Evolutionary conservation across 2,888 invertebrate genomes (phyloP).

Genomic region (Molorchus minor): DNA sequence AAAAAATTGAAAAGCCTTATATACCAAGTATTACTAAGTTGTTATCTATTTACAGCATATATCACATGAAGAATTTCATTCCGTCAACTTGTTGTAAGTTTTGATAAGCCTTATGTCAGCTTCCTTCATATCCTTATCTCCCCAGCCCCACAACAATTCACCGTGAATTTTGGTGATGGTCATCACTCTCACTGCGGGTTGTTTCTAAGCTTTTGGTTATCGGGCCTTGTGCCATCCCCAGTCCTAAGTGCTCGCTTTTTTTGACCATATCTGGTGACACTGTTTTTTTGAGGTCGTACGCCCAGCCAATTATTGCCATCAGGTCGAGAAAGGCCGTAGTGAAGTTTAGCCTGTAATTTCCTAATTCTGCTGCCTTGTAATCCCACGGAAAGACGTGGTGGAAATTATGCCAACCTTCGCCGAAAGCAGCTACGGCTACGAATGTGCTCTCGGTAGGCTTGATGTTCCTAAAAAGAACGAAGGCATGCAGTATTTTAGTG

Average conservation of each 20-base stretch:
- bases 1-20: no score
- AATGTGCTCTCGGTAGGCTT: slow-evolving; percentile 80
- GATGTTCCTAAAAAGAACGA: slow-evolving; percentile 68
- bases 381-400: slow-evolving; percentile 95
- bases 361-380: slow-evolving; percentile 90
- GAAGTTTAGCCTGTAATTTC: slow-evolving; percentile 59
- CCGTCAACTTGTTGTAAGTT: slow-evolving; percentile 47
- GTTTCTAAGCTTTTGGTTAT: slow-evolving; percentile 18
- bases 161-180: slow-evolving; percentile 62
- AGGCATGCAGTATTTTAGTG: no score
- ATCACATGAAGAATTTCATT: slow-evolving; percentile 23
- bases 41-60: background rate
- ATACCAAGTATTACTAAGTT: background rate
- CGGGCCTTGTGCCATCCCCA: slow-evolving; percentile 40
- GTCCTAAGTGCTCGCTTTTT: slow-evolving; percentile 65
- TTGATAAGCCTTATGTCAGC: slow-evolving; percentile 66
- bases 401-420: slow-evolving; percentile 95
- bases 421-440: slow-evolving; percentile 78
- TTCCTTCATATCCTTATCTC: slow-evolving; percentile 76
- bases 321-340: slow-evolving; percentile 56
- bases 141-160: slow-evolving; percentile 83
- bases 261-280: slow-evolving; percentile 74
- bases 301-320: slow-evolving; percentile 71
- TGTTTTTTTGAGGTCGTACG: slow-evolving; percentile 86
- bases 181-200: slow-evolving; percentile 56